These are phyloP conservation scores for Agrotis puta DNA, from an alignment of 2,888 invertebrate genomes.

Conservation along the genomic window DNA sequence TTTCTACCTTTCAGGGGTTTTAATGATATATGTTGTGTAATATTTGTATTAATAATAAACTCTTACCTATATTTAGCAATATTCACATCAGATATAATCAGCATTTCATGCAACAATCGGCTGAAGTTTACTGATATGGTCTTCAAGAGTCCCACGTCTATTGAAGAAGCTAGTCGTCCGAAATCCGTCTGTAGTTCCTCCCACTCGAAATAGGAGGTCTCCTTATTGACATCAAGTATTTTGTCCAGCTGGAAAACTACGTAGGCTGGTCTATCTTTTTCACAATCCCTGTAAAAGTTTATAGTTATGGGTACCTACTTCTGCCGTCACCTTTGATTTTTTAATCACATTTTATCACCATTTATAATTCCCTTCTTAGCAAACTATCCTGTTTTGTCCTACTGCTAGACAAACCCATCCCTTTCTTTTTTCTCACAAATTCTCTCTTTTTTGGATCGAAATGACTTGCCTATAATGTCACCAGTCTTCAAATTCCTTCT, in stretches of 20 bases:
- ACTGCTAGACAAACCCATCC: not conserved
- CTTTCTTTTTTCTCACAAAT: not conserved
- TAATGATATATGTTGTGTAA: too few relatives aligned
- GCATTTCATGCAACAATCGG: slow-evolving; percentile 90
- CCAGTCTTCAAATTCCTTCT: too few relatives aligned
- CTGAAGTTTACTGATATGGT: slow-evolving; percentile 91
- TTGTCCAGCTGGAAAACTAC: slow-evolving; percentile 93
- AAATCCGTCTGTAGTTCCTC: slow-evolving; percentile 90
- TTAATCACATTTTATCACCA: too few relatives aligned
- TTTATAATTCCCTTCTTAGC: not conserved
- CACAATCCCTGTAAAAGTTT: slow-evolving; percentile 92
- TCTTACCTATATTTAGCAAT: slow-evolving; percentile 91
- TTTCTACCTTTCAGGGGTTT: too few relatives aligned
- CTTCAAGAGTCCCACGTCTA: slow-evolving; percentile 89
- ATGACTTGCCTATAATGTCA: too few relatives aligned
- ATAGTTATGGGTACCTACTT: not conserved
- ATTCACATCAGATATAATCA: slow-evolving; percentile 91
- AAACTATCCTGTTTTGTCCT: not conserved
- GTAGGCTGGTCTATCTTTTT: slow-evolving; percentile 94
- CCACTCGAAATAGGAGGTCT: slow-evolving; percentile 93
- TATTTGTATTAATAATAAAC: too few relatives aligned
- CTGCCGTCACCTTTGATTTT: too few relatives aligned
- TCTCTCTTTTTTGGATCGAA: too few relatives aligned
- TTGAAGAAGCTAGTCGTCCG: slow-evolving; percentile 87
- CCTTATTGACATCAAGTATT: slow-evolving; percentile 93